Evolutionary conservation across 2,888 invertebrate genomes (phyloP).

Genomic region (Stenodera caucasica): DNA sequence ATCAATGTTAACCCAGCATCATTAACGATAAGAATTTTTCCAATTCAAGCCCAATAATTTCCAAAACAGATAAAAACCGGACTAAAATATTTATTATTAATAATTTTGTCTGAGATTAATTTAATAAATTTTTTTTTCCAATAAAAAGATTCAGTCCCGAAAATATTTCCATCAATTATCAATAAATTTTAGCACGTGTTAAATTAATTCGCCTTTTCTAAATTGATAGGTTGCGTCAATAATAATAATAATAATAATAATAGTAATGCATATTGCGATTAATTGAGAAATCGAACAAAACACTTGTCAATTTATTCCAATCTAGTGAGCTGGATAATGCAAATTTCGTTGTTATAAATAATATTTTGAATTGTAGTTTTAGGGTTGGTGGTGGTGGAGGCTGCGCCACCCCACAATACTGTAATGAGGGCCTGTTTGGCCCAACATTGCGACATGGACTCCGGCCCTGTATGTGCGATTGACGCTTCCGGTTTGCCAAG

Average conservation of each 20-base stretch:
- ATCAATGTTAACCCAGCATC: conserved; percentile 7
- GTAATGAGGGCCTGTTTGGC: conserved; percentile 53
- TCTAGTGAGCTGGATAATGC: background rate
- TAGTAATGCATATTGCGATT: no score
- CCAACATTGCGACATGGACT: conserved; percentile 51
- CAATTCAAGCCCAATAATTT: conserved; percentile 6
- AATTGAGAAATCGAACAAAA: no score
- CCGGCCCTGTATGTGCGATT: conserved; percentile 63
- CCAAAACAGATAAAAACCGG: background rate
- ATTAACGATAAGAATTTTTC: background rate
- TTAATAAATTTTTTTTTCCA: no score
- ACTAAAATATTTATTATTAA: background rate
- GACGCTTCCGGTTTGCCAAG: conserved; percentile 61
- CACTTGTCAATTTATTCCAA: background rate
- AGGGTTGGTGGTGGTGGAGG: conserved; percentile 32
- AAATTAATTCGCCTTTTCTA: background rate
- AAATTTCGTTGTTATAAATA: background rate
- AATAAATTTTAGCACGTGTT: background rate
- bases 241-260: no score
- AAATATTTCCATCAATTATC: background rate
- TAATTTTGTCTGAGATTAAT: no score
- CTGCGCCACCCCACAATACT: conserved; percentile 33
- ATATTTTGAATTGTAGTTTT: background rate
- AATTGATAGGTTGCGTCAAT: background rate
- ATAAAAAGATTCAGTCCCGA: background rate